phyloP scores from a whole-genome alignment of 2,888 invertebrate species.

The Lasius platythorax region DNA sequence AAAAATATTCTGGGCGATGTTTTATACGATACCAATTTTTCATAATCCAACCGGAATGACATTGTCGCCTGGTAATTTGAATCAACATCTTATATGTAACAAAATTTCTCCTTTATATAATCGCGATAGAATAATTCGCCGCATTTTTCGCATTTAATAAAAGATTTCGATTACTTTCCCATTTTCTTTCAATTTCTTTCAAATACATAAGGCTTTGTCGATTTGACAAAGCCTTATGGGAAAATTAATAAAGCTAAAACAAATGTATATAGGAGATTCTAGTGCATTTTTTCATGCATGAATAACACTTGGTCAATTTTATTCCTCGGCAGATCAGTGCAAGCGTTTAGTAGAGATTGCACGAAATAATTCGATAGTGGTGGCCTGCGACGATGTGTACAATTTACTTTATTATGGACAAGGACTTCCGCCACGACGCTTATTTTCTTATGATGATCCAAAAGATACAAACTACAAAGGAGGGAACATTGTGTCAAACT shows the following conservation, averaged over 20 bases:
- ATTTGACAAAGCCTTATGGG: not conserved
- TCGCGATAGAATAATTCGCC: not conserved
- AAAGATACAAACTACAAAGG: conserved; percentile 84
- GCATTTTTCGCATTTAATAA: not conserved
- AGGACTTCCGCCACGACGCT: conserved; percentile 86
- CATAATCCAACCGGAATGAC: conserved; percentile 89
- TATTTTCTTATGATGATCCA: conserved; percentile 87
- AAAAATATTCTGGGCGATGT: conserved; percentile 87
- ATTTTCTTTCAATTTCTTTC: not conserved
- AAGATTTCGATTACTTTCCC: not conserved
- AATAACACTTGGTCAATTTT: conserved; percentile 7
- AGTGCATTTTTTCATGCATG: not conserved
- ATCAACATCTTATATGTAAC: not conserved
- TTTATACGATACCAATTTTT: conserved; percentile 88
- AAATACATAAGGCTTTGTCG: not conserved
- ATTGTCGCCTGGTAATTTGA: conserved; percentile 85
- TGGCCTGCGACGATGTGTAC: conserved; percentile 89
- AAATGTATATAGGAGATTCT: not conserved
- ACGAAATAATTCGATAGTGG: conserved; percentile 85
- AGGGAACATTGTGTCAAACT: conserved; percentile 89
- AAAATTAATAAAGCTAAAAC: not conserved
- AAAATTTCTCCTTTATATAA: not conserved
- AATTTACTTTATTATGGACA: conserved; percentile 87
- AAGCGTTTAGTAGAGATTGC: conserved; percentile 85
- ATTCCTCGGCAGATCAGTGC: conserved; percentile 82